phyloP scores from a whole-genome alignment of 2,797 vertebrate species.

The Yasuhikotakia modesta region DNA sequence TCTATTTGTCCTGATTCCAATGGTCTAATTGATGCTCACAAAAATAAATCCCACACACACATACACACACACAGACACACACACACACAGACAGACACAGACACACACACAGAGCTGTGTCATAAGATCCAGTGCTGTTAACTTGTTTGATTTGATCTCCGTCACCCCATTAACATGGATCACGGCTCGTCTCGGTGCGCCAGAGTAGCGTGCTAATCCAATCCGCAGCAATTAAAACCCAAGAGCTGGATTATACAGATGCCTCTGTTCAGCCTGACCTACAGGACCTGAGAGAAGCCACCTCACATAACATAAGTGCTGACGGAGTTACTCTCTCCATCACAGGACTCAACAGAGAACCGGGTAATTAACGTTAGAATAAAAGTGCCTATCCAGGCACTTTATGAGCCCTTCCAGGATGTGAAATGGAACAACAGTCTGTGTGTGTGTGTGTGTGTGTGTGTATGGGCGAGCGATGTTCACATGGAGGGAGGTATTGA shows the following conservation, averaged over 20 bases:
- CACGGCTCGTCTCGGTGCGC: slow-evolving; percentile 20
- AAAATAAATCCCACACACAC: neutral
- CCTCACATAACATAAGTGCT: slow-evolving; percentile 51
- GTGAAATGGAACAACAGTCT: slow-evolving; percentile 25
- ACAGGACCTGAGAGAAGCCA: slow-evolving; percentile 58
- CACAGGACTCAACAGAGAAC: slow-evolving; percentile 69
- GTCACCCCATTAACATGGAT: slow-evolving; percentile 33
- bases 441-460: slow-evolving; percentile 22
- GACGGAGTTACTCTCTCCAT: slow-evolving; percentile 70
- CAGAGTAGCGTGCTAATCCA: slow-evolving; percentile 59
- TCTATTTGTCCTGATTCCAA: too few species aligned
- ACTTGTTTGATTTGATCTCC: slow-evolving; percentile 54
- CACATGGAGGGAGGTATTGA: slow-evolving; percentile 13
- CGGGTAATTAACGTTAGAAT: slow-evolving; percentile 73
- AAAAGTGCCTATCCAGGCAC: slow-evolving; percentile 68
- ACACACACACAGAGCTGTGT: slow-evolving; percentile 33
- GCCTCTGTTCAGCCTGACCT: slow-evolving; percentile 53
- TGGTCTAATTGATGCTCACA: neutral
- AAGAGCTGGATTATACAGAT: slow-evolving; percentile 63
- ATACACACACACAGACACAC: too few species aligned
- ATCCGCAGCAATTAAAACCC: slow-evolving; percentile 65
- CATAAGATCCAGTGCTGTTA: slow-evolving; percentile 56
- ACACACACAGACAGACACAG: too few species aligned
- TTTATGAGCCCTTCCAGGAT: slow-evolving; percentile 66
- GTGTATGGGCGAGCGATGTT: neutral